phyloP scores from a whole-genome alignment of 2,888 invertebrate genomes.

The Cetonia aurata region DNA sequence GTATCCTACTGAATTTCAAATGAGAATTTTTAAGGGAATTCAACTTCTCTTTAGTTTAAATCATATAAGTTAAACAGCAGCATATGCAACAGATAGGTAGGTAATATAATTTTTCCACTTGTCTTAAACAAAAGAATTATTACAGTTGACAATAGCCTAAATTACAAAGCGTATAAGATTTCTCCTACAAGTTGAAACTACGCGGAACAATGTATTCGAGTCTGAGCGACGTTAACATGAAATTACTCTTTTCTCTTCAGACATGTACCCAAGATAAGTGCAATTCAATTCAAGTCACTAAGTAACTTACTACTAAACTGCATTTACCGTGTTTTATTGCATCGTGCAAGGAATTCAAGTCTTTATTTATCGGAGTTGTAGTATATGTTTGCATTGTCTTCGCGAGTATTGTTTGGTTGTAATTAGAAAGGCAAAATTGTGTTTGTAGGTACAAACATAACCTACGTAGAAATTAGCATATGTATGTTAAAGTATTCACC shows the following conservation, averaged over 20 bases:
- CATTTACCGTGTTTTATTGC: constrained; percentile 15
- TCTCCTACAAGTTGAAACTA: constrained; percentile 12
- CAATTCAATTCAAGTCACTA: background rate
- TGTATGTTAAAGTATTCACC: no score
- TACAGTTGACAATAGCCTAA: constrained; percentile 9
- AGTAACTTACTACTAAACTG: background rate
- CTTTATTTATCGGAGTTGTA: background rate
- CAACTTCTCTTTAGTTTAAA: no score
- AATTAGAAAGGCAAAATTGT: constrained; percentile 14
- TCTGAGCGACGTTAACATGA: constrained; percentile 5
- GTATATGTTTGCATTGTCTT: background rate
- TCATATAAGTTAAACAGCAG: no score
- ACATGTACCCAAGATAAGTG: constrained; percentile 1
- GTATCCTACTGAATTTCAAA: no score
- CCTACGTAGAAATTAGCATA: no score
- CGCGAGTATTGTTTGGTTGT: constrained; percentile 6
- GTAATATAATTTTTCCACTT: no score
- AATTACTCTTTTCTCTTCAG: constrained; percentile 18
- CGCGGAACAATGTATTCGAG: constrained; percentile 1
- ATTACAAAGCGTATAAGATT: constrained; percentile 8
- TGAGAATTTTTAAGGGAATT: no score
- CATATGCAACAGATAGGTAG: no score
- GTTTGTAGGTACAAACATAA: background rate
- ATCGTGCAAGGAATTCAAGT: background rate
- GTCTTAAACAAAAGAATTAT: no score